Evolutionary conservation across 2,113 vertebrate species (phyloP).

Genomic region (Puma concolor): DNA sequence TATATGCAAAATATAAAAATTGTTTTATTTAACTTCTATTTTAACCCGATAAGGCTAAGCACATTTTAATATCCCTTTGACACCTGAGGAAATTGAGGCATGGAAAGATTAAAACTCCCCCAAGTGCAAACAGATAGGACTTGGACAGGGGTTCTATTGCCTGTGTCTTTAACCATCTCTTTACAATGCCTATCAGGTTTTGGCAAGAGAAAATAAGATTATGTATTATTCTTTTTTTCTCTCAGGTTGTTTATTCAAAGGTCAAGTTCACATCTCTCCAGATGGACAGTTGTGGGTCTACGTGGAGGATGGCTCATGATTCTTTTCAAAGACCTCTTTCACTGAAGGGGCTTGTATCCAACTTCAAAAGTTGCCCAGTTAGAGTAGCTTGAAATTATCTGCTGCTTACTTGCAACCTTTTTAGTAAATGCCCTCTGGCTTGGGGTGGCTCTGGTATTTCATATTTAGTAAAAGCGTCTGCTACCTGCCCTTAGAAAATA

Average conservation of each 20-base stretch:
- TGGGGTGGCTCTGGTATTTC: constrained; percentile 70
- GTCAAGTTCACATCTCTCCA: constrained; percentile 60
- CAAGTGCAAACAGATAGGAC: not conserved
- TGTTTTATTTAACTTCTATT: constrained; percentile 26
- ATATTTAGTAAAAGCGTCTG: constrained; percentile 77
- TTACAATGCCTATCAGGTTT: constrained; percentile 21
- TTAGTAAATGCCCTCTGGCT: constrained; percentile 65
- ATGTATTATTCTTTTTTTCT: constrained; percentile 33
- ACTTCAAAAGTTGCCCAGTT: constrained; percentile 9
- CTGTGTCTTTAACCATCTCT: not conserved
- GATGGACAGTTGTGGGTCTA: constrained; percentile 53
- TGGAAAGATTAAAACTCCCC: not conserved
- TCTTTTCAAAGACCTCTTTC: constrained; percentile 65
- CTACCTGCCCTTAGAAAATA: constrained; percentile 76
- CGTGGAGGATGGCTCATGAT: constrained; percentile 25
- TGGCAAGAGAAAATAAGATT: constrained; percentile 56
- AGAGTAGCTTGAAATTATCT: constrained; percentile 67
- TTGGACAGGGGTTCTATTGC: not conserved
- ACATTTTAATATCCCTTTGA: not conserved
- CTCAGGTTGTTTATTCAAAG: constrained; percentile 62
- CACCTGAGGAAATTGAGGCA: not conserved
- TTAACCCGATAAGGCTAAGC: not conserved
- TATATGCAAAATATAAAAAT: not conserved
- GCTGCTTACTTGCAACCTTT: constrained; percentile 69
- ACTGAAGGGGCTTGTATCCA: constrained; percentile 22